Evolutionary conservation across 2,113 vertebrate species (phyloP).

Genomic region (Thalassoma bifasciatum): DNA sequence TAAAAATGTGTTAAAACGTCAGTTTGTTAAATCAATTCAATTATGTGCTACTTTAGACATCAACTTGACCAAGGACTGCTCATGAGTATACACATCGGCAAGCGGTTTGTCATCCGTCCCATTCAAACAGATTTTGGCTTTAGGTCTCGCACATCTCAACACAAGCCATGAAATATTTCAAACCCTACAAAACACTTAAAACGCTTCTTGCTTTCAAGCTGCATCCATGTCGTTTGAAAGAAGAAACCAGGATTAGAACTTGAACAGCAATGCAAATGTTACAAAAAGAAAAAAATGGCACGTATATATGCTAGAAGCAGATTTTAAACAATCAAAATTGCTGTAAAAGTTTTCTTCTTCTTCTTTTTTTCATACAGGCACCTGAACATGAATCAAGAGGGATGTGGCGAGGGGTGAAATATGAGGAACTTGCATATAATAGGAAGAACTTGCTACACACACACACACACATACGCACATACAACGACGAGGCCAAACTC

Average conservation of each 20-base stretch:
- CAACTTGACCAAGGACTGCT: constrained; percentile 47
- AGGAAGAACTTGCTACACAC: constrained; percentile 65
- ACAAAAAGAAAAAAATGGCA: constrained; percentile 63
- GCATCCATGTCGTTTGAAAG: constrained; percentile 37
- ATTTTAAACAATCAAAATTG: constrained; percentile 73
- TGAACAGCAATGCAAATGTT: constrained; percentile 58
- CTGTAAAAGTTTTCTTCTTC: constrained; percentile 58
- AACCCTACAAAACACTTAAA: constrained; percentile 12
- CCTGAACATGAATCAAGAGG: constrained; percentile 68
- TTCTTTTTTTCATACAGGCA: constrained; percentile 73
- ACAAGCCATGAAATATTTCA: constrained; percentile 40
- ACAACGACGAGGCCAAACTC: constrained; percentile 32
- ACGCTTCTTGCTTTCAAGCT: constrained; percentile 49
- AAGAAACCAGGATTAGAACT: constrained; percentile 41
- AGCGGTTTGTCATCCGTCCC: constrained; percentile 27
- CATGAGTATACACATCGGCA: constrained; percentile 37
- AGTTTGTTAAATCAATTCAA: constrained; percentile 70
- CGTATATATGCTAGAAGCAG: constrained; percentile 73
- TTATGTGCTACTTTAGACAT: constrained; percentile 68
- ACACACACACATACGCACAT: constrained; percentile 48
- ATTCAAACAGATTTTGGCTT: constrained; percentile 62
- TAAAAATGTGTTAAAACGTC: constrained; percentile 63
- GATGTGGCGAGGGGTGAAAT: constrained; percentile 15
- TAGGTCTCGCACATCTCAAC: constrained; percentile 42
- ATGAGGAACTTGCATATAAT: constrained; percentile 79